phyloP scores from a whole-genome alignment of 2,797 vertebrate species.

The Champsocephalus gunnari region DNA sequence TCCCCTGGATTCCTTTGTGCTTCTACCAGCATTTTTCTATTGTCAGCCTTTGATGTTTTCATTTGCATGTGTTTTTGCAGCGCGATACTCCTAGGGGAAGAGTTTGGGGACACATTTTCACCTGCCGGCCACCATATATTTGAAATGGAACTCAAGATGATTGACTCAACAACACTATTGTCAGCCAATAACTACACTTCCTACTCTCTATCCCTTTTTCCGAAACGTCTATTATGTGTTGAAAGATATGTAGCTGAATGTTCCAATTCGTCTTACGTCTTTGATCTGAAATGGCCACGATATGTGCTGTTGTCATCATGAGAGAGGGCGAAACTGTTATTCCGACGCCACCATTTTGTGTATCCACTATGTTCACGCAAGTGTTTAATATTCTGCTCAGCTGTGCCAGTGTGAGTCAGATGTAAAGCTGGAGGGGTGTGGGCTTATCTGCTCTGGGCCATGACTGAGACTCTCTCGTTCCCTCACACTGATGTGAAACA shows the following conservation, averaged over 20 bases:
- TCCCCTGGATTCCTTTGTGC: too few species aligned
- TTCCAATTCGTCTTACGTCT: background rate
- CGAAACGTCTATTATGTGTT: conserved; percentile 29
- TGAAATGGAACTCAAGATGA: background rate
- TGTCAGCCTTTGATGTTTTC: too few species aligned
- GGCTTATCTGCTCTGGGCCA: conserved; percentile 61
- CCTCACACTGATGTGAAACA: background rate
- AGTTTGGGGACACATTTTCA: too few species aligned
- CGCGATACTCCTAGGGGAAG: too few species aligned
- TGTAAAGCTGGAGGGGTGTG: conserved; percentile 57
- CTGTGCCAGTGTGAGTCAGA: conserved; percentile 67
- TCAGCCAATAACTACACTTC: background rate
- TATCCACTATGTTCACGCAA: conserved; percentile 15
- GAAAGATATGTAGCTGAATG: conserved; percentile 18
- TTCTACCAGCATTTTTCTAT: too few species aligned
- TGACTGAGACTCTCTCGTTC: conserved; percentile 36
- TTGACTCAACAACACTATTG: conserved; percentile 8
- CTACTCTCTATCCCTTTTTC: background rate
- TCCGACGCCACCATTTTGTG: conserved; percentile 75
- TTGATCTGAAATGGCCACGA: background rate
- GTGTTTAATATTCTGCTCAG: conserved; percentile 81
- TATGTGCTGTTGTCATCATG: background rate
- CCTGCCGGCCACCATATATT: too few species aligned
- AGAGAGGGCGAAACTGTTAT: conserved; percentile 42
- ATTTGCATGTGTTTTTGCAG: too few species aligned